Base-by-base conservation (phyloP, 2,888 invertebrate genomes). In the Tiphia femorata region DNA sequence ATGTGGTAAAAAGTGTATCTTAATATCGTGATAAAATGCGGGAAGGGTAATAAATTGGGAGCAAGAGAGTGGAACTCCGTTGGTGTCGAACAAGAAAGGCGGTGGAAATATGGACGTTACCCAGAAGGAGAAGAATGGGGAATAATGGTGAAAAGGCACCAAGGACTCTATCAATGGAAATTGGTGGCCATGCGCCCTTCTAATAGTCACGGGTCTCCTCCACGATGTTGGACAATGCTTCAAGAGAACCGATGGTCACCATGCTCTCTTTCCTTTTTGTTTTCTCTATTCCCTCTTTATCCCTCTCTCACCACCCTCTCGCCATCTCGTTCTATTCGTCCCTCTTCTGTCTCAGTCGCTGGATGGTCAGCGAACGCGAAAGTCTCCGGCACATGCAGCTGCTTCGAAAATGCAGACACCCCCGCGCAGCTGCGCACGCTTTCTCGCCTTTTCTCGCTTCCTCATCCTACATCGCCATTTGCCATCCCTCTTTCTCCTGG, bases 121-220 rank as follows among this genome's bases (percentile, higher is more conserved):
- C n/a, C n/a, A n/a, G n/a, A n/a, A n/a, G 46, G 30, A 44, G 60
- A 70, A 70, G 67, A 70, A 70, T 70, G 65, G 70, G 44, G 67
- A 63, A 61, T 66, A 71, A 73, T 65, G 75, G 58, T 69, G 72
- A 74, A 76, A 76, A 73, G 70, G n/a, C 56, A 40, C 52, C 60
- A 65, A 70, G 70, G 67, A 69, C 67, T 73, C 72, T 75, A 74
- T 77, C 76, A 77, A 78, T 76, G 72, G 70, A 73, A 77, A 76
- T 75, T 68, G 77, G 67, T 58, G 68, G 53, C 51, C 58, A 47
- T 62, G 58, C 54, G 50, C 69, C 65, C 61, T 66, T 64, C 74
- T 79, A 79, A 80, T 79, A 70, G 76, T 53, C 67, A 62, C 63
- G 64, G 64, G 64, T 47, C 53, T 63, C 66, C 58, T 49, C 54